Percentiles rank a stretch among this genome's conserved stretches.
Conservation (phyloP, 2,113 vertebrate species). For the Sminthopsis crassicaudata region DNA sequence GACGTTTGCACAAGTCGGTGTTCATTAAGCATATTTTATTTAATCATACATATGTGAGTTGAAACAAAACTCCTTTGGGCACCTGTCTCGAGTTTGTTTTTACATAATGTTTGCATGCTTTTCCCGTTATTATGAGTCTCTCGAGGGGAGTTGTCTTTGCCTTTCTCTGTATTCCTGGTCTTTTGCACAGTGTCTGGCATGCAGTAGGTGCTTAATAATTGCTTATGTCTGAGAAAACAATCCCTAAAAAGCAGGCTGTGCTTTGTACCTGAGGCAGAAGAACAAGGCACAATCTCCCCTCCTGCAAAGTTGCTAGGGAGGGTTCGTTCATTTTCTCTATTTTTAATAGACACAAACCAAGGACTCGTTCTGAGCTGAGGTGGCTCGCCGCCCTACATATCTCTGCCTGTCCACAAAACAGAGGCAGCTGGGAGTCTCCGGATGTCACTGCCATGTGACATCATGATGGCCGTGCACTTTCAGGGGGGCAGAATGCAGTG, state of each 20-base stretch:
- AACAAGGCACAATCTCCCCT: neutral
- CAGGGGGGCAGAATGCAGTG: neutral
- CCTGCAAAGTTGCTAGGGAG: neutral
- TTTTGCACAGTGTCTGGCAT: neutral
- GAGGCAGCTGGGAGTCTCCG: neutral
- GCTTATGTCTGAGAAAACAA: neutral
- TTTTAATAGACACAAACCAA: neutral
- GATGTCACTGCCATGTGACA: neutral
- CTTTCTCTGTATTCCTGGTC: neutral
- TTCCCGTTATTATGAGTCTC: neutral
- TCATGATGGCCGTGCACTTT: neutral
- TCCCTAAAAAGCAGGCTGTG: neutral
- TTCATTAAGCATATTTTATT: neutral
- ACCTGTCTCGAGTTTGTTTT: neutral
- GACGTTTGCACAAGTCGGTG: neutral
- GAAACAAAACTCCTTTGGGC: neutral
- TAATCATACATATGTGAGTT: neutral
- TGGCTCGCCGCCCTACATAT: neutral
- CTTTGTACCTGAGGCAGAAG: neutral
- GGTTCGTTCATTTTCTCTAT: neutral
- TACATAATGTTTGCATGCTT: neutral
- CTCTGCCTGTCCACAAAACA: fast-evolving
- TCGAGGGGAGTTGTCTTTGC: neutral
- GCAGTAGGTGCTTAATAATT: neutral
- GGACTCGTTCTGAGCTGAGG: neutral